These are phyloP conservation scores for Pocillopora meandrina DNA, from an alignment of 92 coral and sea anemone genomes.

Conservation along the genomic window DNA sequence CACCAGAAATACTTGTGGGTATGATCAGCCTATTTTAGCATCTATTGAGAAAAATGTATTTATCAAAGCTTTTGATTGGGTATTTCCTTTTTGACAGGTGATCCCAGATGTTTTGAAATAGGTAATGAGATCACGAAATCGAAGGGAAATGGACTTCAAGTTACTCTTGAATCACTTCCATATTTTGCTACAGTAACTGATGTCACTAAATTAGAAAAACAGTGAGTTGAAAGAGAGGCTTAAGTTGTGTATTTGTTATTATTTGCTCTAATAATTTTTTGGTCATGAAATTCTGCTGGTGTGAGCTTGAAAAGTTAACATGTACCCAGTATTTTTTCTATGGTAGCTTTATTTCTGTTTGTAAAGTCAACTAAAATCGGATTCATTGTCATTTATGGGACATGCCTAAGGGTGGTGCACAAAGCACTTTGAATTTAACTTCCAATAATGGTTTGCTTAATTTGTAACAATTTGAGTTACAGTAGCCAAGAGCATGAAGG, in stretches of 20 bases:
- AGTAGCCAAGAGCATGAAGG: not conserved
- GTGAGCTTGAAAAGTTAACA: too few relatives aligned
- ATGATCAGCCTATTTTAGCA: not conserved
- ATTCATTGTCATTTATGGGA: too few relatives aligned
- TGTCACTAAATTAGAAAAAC: not conserved
- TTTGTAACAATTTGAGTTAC: not conserved
- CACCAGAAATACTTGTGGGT: not conserved
- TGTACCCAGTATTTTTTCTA: too few relatives aligned
- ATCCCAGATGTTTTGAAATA: constrained; percentile 6
- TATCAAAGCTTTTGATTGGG: not conserved
- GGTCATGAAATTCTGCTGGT: not conserved
- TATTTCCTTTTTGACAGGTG: constrained; percentile 4
- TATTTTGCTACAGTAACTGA: not conserved
- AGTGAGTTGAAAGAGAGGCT: not conserved
- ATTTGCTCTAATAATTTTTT: not conserved
- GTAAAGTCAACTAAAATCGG: too few relatives aligned
- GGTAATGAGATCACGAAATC: not conserved
- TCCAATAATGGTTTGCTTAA: not conserved
- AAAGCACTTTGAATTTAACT: not conserved
- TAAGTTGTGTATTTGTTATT: not conserved
- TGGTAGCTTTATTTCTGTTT: too few relatives aligned
- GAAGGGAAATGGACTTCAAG: constrained; percentile 10
- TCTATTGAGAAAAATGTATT: not conserved
- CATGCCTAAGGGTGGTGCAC: too few relatives aligned
- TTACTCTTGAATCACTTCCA: not conserved